Evolutionary conservation across 2,113 vertebrate genomes (phyloP).

Genomic region (Centrocercus urophasianus): DNA sequence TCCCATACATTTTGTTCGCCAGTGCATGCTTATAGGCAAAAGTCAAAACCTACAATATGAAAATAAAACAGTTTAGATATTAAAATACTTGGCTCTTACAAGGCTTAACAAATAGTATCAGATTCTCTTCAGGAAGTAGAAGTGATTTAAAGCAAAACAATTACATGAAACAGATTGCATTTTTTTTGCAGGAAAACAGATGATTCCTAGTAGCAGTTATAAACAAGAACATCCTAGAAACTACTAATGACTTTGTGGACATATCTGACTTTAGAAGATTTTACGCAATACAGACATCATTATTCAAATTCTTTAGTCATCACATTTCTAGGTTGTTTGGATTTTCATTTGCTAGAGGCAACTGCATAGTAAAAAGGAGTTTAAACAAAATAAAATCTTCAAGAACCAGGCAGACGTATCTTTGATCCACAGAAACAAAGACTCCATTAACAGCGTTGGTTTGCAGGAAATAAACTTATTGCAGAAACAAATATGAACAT

Average conservation of each 20-base stretch:
- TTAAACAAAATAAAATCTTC: background rate
- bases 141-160: background rate
- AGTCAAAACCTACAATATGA: constrained; percentile 85
- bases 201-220: background rate
- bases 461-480: background rate
- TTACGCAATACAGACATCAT: background rate
- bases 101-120: background rate
- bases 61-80: background rate
- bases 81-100: background rate
- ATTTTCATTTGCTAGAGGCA: background rate
- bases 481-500: background rate
- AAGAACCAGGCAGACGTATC: background rate
- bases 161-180: background rate
- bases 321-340: background rate
- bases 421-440: background rate
- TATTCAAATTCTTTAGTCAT: background rate
- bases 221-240: constrained; percentile 6
- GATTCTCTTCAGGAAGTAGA: background rate
- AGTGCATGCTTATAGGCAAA: constrained; percentile 98
- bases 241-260: background rate
- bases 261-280: background rate
- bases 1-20: constrained; percentile 94
- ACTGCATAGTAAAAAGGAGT: background rate
- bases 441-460: background rate
- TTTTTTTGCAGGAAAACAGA: constrained; percentile 2